A percentile compares a stretch with the other conserved stretches of the same genome.
phyloP scores from a whole-genome alignment of 2,888 invertebrate species.

The Empis stercorea region DNA sequence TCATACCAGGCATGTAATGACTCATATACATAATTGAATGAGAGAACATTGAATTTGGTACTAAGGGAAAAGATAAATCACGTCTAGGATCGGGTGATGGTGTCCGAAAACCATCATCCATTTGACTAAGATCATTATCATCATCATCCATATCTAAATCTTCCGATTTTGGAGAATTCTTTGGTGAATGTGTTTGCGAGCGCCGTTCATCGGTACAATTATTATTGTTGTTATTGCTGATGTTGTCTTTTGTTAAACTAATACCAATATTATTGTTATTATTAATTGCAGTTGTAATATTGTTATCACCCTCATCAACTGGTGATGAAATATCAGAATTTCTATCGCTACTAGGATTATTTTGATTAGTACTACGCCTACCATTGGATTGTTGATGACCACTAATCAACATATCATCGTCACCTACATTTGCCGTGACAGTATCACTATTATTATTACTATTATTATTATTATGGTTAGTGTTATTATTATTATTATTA shows the following conservation, averaged over 20 bases:
- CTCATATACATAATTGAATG: constrained; percentile 89
- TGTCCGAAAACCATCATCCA: constrained; percentile 32
- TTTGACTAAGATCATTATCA: constrained; percentile 31
- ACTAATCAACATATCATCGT: too few species aligned
- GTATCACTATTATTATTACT: constrained; percentile 8
- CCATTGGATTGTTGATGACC: neutral
- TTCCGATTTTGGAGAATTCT: constrained; percentile 22
- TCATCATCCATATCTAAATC: constrained; percentile 35
- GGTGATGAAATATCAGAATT: neutral
- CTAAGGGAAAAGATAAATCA: constrained; percentile 66
- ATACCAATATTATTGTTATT: constrained; percentile 6
- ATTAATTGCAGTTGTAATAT: neutral
- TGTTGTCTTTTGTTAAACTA: constrained; percentile 12
- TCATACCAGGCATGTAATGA: constrained; percentile 62
- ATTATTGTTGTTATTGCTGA: constrained; percentile 21
- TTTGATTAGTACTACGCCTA: neutral
- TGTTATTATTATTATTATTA: constrained; percentile 5
- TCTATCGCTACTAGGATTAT: neutral
- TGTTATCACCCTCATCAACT: neutral
- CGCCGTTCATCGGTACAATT: constrained; percentile 25
- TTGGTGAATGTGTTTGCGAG: constrained; percentile 13
- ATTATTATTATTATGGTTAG: neutral
- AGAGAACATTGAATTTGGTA: constrained; percentile 78
- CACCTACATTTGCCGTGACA: neutral
- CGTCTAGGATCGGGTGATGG: constrained; percentile 36